Evolutionary conservation across 1,140 invertebrate genomes (phyloP).

Genomic region (Drosophila kanapiae): DNA sequence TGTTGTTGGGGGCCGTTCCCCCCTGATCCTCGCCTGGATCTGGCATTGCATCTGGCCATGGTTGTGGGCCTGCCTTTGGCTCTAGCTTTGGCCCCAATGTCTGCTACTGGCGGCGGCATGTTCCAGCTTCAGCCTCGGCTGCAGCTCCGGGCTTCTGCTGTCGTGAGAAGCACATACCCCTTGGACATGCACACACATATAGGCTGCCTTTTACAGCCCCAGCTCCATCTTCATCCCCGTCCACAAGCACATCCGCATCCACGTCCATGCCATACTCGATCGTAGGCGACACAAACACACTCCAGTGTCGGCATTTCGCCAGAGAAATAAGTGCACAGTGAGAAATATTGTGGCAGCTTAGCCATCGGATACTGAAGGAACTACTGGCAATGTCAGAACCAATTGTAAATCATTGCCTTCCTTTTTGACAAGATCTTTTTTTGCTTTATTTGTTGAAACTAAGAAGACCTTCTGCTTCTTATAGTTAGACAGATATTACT

Average conservation of each 20-base stretch:
- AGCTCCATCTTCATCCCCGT: slow-evolving; percentile 10
- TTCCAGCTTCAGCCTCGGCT: slow-evolving; percentile 32
- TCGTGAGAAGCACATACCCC: slow-evolving; percentile 71
- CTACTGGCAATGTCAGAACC: no score
- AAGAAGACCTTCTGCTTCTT: no score
- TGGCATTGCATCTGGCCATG: slow-evolving; percentile 15
- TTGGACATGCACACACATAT: slow-evolving; percentile 25
- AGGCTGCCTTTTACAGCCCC: slow-evolving; percentile 25
- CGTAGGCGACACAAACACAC: slow-evolving; percentile 77
- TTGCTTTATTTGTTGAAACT: no score
- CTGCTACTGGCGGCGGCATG: slow-evolving; percentile 66
- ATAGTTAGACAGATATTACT: no score
- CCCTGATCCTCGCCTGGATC: slow-evolving; percentile 2
- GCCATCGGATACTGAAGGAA: no score
- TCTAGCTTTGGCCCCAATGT: slow-evolving; percentile 57
- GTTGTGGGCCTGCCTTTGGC: slow-evolving; percentile 24
- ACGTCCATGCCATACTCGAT: slow-evolving; percentile 54
- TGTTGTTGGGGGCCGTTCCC: slow-evolving; percentile 28
- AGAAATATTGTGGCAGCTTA: slow-evolving; percentile 4
- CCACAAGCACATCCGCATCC: slow-evolving; percentile 22
- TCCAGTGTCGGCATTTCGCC: slow-evolving; percentile 54
- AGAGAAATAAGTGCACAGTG: slow-evolving; percentile 32
- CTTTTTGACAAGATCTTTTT: neutral
- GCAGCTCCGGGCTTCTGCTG: slow-evolving; percentile 32
- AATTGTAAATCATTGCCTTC: no score